These are phyloP conservation scores for Nesometra sesokonis DNA, from an alignment of 35 echinoderm and acorn worm species.

Conservation along the genomic window DNA sequence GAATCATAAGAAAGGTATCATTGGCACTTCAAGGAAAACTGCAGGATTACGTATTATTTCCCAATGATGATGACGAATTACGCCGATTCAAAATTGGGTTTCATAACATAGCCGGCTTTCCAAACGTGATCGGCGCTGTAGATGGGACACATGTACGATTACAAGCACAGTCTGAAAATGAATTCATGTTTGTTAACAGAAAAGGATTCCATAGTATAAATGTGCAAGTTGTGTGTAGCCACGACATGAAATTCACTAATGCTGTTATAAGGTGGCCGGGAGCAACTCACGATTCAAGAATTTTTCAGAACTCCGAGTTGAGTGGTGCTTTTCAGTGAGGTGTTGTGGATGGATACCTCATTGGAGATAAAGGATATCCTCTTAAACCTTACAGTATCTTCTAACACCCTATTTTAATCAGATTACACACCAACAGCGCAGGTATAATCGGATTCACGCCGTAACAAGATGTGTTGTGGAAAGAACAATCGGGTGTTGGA, in stretches of 20 bases:
- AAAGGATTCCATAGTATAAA: background rate
- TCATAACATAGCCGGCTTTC: background rate
- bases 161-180: background rate
- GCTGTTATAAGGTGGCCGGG: background rate
- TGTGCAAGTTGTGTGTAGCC: constrained; percentile 10
- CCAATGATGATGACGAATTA: background rate
- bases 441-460: background rate
- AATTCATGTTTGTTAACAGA: constrained; percentile 7
- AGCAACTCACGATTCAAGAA: background rate
- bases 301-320: background rate
- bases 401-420: background rate
- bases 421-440: background rate
- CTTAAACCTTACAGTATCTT: background rate
- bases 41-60: background rate
- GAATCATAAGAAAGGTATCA: background rate
- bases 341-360: background rate
- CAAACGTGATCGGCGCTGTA: background rate
- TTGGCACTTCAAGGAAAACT: background rate
- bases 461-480: background rate
- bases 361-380: background rate
- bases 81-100: background rate
- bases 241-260: background rate
- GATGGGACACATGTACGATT: constrained; percentile 3
- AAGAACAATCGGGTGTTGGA: constrained; percentile 3
- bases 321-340: background rate